Evolutionary conservation across 1,140 invertebrate genomes (phyloP).

Genomic region (Eupeodes corollae): DNA sequence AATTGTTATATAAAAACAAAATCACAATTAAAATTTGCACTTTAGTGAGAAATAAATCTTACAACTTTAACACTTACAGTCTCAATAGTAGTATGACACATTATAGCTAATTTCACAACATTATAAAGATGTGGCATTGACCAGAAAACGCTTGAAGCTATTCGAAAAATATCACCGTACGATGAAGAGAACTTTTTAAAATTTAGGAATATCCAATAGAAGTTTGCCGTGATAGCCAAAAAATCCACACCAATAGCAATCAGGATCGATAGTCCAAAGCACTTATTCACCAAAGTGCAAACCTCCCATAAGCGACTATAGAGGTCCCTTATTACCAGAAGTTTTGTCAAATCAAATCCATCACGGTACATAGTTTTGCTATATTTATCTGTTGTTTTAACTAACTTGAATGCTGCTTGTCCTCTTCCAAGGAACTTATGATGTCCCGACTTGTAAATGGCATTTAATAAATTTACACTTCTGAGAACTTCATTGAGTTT

Average conservation of each 20-base stretch:
- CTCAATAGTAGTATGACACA: conserved; percentile 22
- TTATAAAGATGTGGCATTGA: conserved; percentile 25
- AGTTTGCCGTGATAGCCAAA: conserved; percentile 30
- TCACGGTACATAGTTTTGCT: not conserved
- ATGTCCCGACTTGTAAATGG: not conserved
- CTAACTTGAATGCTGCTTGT: not conserved
- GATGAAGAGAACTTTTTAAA: conserved; percentile 21
- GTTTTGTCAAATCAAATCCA: conserved; percentile 9
- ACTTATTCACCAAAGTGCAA: conserved; percentile 16
- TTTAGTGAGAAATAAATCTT: not conserved
- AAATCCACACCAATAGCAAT: conserved; percentile 30
- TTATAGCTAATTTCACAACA: conserved; percentile 21
- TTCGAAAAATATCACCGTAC: conserved; percentile 18
- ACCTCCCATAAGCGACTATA: conserved; percentile 26
- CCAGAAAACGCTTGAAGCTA: conserved; percentile 22
- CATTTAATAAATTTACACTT: conserved; percentile 12
- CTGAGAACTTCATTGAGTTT: conserved; percentile 11
- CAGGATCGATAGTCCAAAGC: conserved; percentile 26
- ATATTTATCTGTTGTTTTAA: not conserved
- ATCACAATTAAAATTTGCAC: not conserved
- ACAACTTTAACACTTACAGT: conserved; percentile 19
- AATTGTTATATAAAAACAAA: not conserved
- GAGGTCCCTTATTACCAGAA: conserved; percentile 17
- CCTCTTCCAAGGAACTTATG: not conserved
- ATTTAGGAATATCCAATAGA: conserved; percentile 32